Base-by-base conservation (phyloP, 1,140 invertebrate genomes). In the Drosophila subpulchrella region DNA sequence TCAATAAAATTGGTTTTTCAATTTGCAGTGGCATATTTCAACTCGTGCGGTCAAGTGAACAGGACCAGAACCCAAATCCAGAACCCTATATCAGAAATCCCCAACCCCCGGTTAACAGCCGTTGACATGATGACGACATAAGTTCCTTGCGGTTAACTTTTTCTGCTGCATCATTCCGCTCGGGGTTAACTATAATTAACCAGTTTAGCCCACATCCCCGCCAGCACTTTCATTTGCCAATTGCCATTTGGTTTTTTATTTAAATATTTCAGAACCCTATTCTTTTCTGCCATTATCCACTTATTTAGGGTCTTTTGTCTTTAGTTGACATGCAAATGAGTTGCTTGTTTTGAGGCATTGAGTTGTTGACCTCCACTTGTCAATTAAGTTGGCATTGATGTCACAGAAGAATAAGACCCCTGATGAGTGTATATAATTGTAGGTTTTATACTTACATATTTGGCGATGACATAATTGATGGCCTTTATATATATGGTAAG, bases 21-120 rank as follows among this genome's bases (percentile, higher is more conserved):
- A 84, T 83, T 78, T 63, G 13, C 30, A 61, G 65, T 72, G 68
- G 30, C 74, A 81, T 72, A 78, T 84, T 83, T 34, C 6, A 34
- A 17, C 4, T 70, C 30, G 76, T 86, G 82, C 75, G 82, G 82
- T 86, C 82, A 85, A 79, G 47, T 76, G 76, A 56, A 79, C 66
- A 63, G 50, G 72, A 56, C 36, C 46, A 17, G 41, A 58, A 42
- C n/a, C 27, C 44, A 1, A 15, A 20, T 20, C 20, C 20, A 20
- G 20, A 59, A 17, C 42, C 44, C 48, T 15, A 34, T 30, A 51
- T 7, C 12, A 0, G n/a, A 24, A 7, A 20, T 39, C 20, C 39
- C 15, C 47, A 36, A 41, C 2, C 27, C 42, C 24, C n/a, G 24
- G 13, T 4, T 41, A 36, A 59, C 73, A 76, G 72, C 42, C 68